Conservation (phyloP, 92 coral and sea anemone genomes). For the Siderastrea siderea region DNA sequence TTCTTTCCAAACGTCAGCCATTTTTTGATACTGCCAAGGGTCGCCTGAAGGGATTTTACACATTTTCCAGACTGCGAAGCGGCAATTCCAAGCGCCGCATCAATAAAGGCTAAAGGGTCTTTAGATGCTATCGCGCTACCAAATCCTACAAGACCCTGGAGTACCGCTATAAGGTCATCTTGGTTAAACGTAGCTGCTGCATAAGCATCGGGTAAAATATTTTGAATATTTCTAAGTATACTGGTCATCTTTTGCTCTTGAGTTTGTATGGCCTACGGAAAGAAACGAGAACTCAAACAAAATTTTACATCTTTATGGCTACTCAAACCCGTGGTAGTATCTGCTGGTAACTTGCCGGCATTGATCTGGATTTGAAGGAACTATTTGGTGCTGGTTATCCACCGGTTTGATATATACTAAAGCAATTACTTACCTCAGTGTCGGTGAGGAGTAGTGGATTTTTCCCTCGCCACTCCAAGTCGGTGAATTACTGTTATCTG, state of each 20-base stretch:
- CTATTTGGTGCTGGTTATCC: too few species aligned
- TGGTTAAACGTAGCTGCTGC: not conserved
- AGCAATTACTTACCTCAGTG: too few species aligned
- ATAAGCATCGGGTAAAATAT: not conserved
- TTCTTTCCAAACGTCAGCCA: constrained; percentile 4
- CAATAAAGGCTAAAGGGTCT: not conserved
- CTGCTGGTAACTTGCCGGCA: too few species aligned
- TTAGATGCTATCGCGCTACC: not conserved
- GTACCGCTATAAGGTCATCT: not conserved
- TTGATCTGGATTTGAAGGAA: too few species aligned
- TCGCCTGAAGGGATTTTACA: not conserved
- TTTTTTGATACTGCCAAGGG: not conserved
- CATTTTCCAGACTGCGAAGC: not conserved
- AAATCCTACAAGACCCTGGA: constrained; percentile 13
- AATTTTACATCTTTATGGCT: too few species aligned
- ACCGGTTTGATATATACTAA: too few species aligned
- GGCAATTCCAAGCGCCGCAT: not conserved
- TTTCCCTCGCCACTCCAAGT: too few species aligned
- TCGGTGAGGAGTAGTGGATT: too few species aligned
- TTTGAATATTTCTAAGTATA: not conserved
- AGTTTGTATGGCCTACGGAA: not conserved
- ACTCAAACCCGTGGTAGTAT: too few species aligned
- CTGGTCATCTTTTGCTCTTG: not conserved
- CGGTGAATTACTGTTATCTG: too few species aligned
- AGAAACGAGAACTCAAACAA: not conserved